A percentile compares a stretch with the other conserved stretches of the same genome.
phyloP scores from a whole-genome alignment of 2,797 vertebrate genomes.

The Streptopelia turtur region DNA sequence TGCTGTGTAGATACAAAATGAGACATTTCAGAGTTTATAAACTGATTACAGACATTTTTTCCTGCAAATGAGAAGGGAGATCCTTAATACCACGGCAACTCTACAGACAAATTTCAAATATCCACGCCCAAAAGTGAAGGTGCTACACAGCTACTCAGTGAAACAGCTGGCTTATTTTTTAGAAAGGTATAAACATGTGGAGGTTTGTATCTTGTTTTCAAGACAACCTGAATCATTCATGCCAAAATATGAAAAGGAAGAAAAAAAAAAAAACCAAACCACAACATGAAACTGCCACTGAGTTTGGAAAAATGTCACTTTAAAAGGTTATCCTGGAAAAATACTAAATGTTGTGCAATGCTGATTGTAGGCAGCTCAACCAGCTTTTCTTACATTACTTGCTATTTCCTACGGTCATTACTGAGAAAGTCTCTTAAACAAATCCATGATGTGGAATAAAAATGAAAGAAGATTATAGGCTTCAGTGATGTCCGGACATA shows the following conservation, averaged over 20 bases:
- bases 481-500: not conserved
- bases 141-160: not conserved
- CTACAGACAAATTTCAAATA: not conserved
- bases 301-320: constrained; percentile 9
- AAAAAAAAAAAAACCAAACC: not conserved
- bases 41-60: not conserved
- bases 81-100: not conserved
- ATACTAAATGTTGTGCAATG: not conserved
- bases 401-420: not conserved
- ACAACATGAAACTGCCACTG: not conserved
- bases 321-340: constrained; percentile 36
- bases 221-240: constrained; percentile 27
- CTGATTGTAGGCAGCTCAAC: not conserved
- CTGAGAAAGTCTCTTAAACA: constrained; percentile 2
- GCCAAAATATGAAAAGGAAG: not conserved
- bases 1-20: not conserved
- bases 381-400: not conserved
- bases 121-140: not conserved
- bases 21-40: not conserved
- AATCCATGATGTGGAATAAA: constrained; percentile 8
- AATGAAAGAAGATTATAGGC: not conserved
- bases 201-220: not conserved
- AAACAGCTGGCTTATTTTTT: not conserved
- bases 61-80: not conserved
- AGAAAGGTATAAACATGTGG: not conserved